Conservation (phyloP, 2,888 invertebrate species). For the Plagodis pulveraria region DNA sequence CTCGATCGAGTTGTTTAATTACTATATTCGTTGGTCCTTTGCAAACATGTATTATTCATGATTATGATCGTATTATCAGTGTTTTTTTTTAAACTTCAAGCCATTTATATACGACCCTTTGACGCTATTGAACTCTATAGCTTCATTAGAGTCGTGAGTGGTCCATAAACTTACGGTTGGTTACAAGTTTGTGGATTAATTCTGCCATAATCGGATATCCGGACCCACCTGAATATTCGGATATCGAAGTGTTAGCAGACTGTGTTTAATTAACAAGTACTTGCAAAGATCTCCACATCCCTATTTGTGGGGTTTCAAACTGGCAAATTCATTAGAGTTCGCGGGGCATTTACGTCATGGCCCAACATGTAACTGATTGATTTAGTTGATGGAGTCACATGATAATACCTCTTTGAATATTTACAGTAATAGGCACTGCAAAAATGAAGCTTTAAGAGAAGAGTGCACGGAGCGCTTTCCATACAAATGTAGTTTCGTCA, state of each 20-base stretch:
- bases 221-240: slow-evolving; percentile 34
- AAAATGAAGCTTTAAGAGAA: too few species aligned
- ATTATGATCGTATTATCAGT: too few species aligned
- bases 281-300: slow-evolving; percentile 45
- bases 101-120: slow-evolving; percentile 70
- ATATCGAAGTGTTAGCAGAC: slow-evolving; percentile 35
- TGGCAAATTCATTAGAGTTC: slow-evolving; percentile 46
- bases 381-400: slow-evolving; percentile 11
- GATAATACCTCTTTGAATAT: too few species aligned
- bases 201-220: slow-evolving; percentile 51
- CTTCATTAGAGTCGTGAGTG: slow-evolving; percentile 50
- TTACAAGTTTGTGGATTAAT: slow-evolving; percentile 51
- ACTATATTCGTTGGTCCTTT: too few species aligned
- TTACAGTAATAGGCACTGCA: too few species aligned
- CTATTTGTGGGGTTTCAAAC: slow-evolving; percentile 35
- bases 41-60: too few species aligned
- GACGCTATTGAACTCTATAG: too few species aligned
- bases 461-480: too few species aligned
- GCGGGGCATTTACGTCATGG: slow-evolving; percentile 52
- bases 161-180: slow-evolving; percentile 62
- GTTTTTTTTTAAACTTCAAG: slow-evolving; percentile 82
- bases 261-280: slow-evolving; percentile 51
- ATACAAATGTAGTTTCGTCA: too few species aligned
- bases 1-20: too few species aligned
- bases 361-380: slow-evolving; percentile 31